phyloP scores from a whole-genome alignment of 23 tunicate species.

The Trididemnum clinides region DNA sequence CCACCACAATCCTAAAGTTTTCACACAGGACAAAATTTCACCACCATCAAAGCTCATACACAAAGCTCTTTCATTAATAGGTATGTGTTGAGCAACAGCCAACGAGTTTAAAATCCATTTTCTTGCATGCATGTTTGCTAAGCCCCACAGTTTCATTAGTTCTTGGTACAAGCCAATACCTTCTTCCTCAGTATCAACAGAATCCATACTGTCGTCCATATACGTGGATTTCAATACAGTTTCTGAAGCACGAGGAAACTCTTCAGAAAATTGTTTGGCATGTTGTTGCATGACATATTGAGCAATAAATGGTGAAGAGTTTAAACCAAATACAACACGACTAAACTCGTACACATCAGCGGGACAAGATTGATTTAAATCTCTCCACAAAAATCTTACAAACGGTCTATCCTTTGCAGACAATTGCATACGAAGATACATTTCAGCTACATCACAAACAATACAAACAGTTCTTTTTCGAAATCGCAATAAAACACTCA shows the following conservation, averaged over 20 bases:
- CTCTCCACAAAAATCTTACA: background rate
- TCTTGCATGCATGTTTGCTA: constrained; percentile 7
- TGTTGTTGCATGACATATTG: background rate
- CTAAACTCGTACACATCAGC: background rate
- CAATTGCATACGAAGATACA: background rate
- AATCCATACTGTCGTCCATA: constrained; percentile 11
- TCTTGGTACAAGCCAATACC: background rate
- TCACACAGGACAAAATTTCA: background rate
- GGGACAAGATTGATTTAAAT: background rate
- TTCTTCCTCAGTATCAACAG: background rate
- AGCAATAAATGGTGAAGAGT: constrained; percentile 5
- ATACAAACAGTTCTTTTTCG: background rate
- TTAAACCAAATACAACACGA: background rate
- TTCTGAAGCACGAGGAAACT: background rate
- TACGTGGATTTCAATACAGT: constrained; percentile 6
- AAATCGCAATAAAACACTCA: background rate
- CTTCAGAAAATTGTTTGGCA: background rate
- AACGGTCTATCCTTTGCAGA: background rate
- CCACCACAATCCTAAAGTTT: constrained; percentile 10
- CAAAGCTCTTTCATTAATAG: background rate
- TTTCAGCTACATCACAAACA: constrained; percentile 6
- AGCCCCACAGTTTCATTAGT: background rate
- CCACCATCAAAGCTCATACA: background rate
- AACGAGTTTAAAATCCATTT: background rate
- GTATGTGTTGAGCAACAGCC: background rate